Evolutionary conservation across 2,888 invertebrate species (phyloP).

Genomic region (Bugula neritina): DNA sequence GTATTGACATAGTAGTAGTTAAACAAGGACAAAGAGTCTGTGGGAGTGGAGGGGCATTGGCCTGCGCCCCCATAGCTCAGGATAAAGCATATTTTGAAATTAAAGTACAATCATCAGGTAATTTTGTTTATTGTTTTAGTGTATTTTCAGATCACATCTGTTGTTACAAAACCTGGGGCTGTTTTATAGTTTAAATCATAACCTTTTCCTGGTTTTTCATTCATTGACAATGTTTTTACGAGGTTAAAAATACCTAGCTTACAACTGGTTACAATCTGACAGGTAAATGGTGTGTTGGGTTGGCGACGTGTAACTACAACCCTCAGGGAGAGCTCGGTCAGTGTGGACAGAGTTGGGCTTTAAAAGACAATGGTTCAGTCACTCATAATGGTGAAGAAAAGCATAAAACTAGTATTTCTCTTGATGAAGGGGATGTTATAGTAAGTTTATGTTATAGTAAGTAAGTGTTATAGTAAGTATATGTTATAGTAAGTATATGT

Average conservation of each 20-base stretch:
- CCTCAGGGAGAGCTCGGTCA: constrained; percentile 82
- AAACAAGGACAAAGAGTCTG: constrained; percentile 88
- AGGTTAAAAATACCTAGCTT: no score
- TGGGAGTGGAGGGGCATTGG: constrained; percentile 89
- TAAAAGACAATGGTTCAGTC: constrained; percentile 81
- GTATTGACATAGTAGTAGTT: constrained; percentile 89
- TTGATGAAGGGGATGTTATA: constrained; percentile 87
- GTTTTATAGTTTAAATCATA: no score
- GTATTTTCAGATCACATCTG: no score
- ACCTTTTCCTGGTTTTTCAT: no score
- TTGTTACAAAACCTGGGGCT: no score
- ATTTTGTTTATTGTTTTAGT: no score
- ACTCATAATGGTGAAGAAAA: constrained; percentile 71
- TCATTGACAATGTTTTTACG: no score
- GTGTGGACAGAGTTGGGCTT: constrained; percentile 83
- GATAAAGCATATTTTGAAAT: constrained; percentile 98
- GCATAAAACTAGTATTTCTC: constrained; percentile 62
- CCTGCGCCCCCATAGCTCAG: constrained; percentile 84
- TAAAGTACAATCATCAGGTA: constrained; percentile 88
- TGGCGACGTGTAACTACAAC: constrained; percentile 81
- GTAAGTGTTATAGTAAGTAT: no score
- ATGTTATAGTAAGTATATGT: no score
- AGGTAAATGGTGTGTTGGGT: constrained; percentile 79
- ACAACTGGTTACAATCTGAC: no score
- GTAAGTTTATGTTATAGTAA: constrained; percentile 53